phyloP scores from a whole-genome alignment of 2,797 vertebrate species.

The Vultur gryphus region DNA sequence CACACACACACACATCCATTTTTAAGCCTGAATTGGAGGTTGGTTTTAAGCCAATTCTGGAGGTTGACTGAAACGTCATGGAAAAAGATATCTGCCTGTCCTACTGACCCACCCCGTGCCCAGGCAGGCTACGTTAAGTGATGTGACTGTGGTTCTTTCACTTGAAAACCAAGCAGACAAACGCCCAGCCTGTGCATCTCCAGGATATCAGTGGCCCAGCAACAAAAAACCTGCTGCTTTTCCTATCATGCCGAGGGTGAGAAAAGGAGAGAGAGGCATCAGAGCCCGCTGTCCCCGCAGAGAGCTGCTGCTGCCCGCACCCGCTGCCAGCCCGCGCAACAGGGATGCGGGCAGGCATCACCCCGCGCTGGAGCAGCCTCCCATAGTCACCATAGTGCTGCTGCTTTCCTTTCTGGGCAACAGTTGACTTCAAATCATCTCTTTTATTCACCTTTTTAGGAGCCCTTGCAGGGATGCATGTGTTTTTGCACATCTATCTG shows the following conservation, averaged over 20 bases:
- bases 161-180: neutral
- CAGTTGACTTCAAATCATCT: neutral
- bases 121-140: neutral
- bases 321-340: rapidly evolving
- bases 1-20: too few relatives aligned
- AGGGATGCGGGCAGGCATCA: neutral
- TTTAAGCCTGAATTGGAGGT: neutral
- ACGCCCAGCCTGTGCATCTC: neutral
- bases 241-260: neutral
- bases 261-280: neutral
- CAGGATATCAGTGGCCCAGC: neutral
- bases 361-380: rapidly evolving
- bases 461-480: neutral
- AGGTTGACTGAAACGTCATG: neutral
- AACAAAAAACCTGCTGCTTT: neutral
- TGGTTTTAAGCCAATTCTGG: neutral
- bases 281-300: neutral
- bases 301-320: neutral
- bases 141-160: neutral
- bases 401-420: neutral
- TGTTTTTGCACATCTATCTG: rapidly evolving
- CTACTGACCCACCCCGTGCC: neutral
- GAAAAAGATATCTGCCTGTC: neutral
- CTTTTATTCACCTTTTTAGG: neutral
- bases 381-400: rapidly evolving